Evolutionary conservation across 2,113 vertebrate genomes (phyloP), one percentile per base, ranked within the genome.

Genomic region (Oreochromis spilurus): DNA sequence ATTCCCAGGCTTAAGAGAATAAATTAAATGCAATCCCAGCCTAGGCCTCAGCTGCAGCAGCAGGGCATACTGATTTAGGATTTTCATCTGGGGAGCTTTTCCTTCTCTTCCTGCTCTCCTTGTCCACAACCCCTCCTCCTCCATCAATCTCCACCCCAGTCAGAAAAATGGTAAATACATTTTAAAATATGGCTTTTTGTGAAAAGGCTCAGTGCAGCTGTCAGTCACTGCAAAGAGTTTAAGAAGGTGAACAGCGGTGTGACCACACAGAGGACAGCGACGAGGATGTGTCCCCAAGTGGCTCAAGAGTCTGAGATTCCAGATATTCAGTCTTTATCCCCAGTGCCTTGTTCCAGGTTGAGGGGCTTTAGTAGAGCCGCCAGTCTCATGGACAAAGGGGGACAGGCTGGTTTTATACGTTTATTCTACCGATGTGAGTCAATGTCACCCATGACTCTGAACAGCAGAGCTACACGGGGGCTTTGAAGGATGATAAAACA

Each of bases 21-120:
- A 98, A 98, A 98, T 98, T 97, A 97, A 97, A 97, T 84, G 90
- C 90, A 96, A 96, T 96, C 96, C 96, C 95, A 87, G 93, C 96
- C 91, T 93, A 96, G 95, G 95, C 95, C 96, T 97, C 97, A 97
- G 97, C 97, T 97, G 97, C 92, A 91, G 95, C 90, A 79, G 90
- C 96, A 96, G 96, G 97, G 96, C 96, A 96, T 96, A 97, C 97
- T 98, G 97, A 97, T 98, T 97, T 96, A 96, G 97, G 97, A 94
- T 95, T 97, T 96, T 97, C 97, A 97, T 97, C 97, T 98, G 97
- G 97, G 97, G 97, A 97, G 97, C 97, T 97, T 97, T 97, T 77
- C 84, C 75, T 75, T 88, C 75, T 79, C 86, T 92, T 87, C 87
- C 90, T 88, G 87, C 83, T 82, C 82, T 81, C 70, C 82, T 75